Base-by-base conservation (phyloP, 2,888 invertebrate genomes). In the Tetragnatha montana region DNA sequence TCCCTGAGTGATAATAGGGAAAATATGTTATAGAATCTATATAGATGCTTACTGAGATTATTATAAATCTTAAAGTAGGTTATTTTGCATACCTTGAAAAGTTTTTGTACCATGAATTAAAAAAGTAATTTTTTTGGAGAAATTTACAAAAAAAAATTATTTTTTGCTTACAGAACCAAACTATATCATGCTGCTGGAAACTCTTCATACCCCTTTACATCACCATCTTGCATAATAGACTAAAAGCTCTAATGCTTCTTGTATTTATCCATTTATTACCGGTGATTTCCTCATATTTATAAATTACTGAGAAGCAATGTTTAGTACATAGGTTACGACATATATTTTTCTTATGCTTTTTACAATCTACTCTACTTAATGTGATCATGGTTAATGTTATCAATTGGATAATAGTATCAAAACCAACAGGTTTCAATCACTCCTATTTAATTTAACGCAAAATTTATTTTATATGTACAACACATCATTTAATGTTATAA, bases 131-230 rank as follows among this genome's bases (percentile, higher is more conserved):
- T 35, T 35, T 1, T 35, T 35, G 35, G 1, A 1, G 4, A 35
- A 2, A 4, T 35, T 35, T 35, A 35, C 35, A 35, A 35, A 35
- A 35, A 35, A 35, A 35, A 35, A 4, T 21, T 79, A n/a, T 50
- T 79, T 70, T 81, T 69, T 71, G 19, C 6, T 88, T 88, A 35
- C 81, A 91, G 91, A 91, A 81, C 91, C 91, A 22, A 90, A 91
- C 35, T 91, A 91, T 69, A 91, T 90, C 60, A 87, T 90, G 74
- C 79, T 91, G 70, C 60, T 90, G 79, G 91, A 91, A 70, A 90
- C 90, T 8, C 19, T 90, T 22, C 91, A 90, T 47, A 90, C 78
- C 14, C 91, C 91, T 8, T 78, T 91, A n/a, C 91, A 91, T 86
- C 81, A 90, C 49, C 89, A 76, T 50, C 73, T 81, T 68, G n/a